Conservation (phyloP, 2,888 invertebrate genomes). For the Agrypnus murinus region DNA sequence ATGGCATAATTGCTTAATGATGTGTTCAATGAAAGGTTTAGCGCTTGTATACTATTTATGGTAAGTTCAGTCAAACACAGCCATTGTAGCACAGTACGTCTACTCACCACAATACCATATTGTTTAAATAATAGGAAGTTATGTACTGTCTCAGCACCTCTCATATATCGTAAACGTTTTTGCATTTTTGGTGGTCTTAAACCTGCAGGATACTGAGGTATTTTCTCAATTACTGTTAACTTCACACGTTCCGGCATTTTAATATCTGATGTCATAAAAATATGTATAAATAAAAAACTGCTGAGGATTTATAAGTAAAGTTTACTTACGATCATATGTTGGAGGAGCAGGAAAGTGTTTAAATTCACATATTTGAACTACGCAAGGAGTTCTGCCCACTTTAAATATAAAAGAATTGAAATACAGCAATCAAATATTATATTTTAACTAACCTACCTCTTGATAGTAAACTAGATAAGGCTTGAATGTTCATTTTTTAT, state of each 20-base stretch:
- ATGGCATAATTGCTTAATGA: too few species aligned
- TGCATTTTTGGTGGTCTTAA: constrained; percentile 88
- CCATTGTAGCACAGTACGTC: too few species aligned
- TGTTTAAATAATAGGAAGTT: constrained; percentile 91
- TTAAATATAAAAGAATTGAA: too few species aligned
- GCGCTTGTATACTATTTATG: too few species aligned
- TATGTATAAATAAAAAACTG: too few species aligned
- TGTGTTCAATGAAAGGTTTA: too few species aligned
- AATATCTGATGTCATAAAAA: constrained; percentile 76
- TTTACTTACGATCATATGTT: constrained; percentile 79
- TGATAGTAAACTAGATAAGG: background rate
- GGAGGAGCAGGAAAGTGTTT: constrained; percentile 82
- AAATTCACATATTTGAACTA: constrained; percentile 73
- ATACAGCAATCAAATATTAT: too few species aligned
- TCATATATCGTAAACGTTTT: constrained; percentile 87
- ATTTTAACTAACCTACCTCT: constrained; percentile 1
- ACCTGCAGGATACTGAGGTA: constrained; percentile 80
- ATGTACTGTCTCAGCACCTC: constrained; percentile 92
- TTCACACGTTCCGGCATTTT: constrained; percentile 83
- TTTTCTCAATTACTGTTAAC: constrained; percentile 81
- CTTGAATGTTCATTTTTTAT: constrained; percentile 7
- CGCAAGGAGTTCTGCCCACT: too few species aligned
- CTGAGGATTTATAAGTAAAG: too few species aligned
- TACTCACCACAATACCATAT: constrained; percentile 91
- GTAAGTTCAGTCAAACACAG: too few species aligned